Conservation (phyloP, 2,888 invertebrate genomes). For the Prostheceraeus crozeri region DNA sequence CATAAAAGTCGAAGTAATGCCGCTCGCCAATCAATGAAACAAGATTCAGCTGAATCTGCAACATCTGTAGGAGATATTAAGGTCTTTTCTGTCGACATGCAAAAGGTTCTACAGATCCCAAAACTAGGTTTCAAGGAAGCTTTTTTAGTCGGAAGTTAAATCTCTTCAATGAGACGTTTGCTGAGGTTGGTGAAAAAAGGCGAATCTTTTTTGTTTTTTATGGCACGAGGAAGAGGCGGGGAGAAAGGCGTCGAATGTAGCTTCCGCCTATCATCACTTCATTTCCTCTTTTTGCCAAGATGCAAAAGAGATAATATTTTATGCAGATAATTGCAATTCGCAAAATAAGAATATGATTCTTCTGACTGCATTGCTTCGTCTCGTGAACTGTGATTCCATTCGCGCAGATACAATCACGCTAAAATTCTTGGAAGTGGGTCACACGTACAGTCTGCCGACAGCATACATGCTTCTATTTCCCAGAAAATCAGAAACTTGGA, state of each 20-base stretch:
- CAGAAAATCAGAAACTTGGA: conserved; percentile 2
- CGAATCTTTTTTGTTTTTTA: not conserved
- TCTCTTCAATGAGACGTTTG: conserved; percentile 20
- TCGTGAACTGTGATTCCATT: conserved; percentile 8
- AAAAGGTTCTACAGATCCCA: conserved; percentile 17
- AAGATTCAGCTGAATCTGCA: too few species aligned
- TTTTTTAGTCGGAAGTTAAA: not conserved
- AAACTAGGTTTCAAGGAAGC: conserved; percentile 6
- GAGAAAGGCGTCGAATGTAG: too few species aligned
- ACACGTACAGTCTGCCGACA: conserved; percentile 7
- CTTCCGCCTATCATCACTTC: not conserved
- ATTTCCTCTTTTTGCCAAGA: conserved; percentile 4
- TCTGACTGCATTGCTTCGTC: not conserved
- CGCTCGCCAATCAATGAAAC: too few species aligned
- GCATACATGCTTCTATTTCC: conserved; percentile 4
- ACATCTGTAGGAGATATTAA: too few species aligned
- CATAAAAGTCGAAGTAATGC: too few species aligned
- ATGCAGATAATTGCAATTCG: not conserved
- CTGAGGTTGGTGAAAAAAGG: conserved; percentile 19
- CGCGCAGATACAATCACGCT: conserved; percentile 7
- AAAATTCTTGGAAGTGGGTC: conserved; percentile 11
- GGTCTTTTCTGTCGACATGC: conserved; percentile 9
- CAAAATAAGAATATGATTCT: conserved; percentile 18
- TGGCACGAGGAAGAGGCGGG: conserved; percentile 10
- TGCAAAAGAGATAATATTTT: conserved; percentile 10